Evolutionary conservation across 2,888 invertebrate genomes (phyloP), one percentile per base, ranked within the genome.

Genomic region (Hecatera dysodea): DNA sequence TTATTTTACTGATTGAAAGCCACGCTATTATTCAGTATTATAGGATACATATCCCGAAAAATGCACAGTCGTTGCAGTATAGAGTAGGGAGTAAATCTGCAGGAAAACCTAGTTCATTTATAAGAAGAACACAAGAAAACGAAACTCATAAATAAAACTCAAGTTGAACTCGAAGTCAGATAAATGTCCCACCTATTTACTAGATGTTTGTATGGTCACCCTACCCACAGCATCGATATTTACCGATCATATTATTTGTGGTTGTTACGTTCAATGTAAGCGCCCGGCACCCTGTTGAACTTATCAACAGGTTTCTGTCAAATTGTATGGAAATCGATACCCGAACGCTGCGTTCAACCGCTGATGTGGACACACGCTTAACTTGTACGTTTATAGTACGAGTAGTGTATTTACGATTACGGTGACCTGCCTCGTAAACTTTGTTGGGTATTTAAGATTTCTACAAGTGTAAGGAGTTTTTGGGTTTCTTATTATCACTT

Each of bases 151-250:
- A 4, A 22, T 48, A 22, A 12, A 12, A 48, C 22, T 48, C 46
- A 46, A 46, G n/a, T n/a, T n/a, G n/a, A n/a, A n/a, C n/a, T n/a
- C 2, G 4, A 3, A 3, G 33, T 22, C 8, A 33, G 24, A 5
- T 1, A 19, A 1, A 44, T 19, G 11, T 29, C 12, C 6, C 1
- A 60, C 22, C 19, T 36, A 29, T 15, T 27, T 7, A 22, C n/a
- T n/a, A 15, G 8, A n/a, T 2, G 1, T 12, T 50, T 71, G 1
- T 12, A 53, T 71, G 55, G 79, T 61, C 62, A 64, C 57, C 57
- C 42, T 71, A 75, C 52, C 57, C 39, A n/a, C 68, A 61, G 63
- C 24, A 64, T 76, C 52, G 68, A 72, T 74, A 76, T 84, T 76
- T 72, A 60, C 29, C 36, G 62, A 66, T 27, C 68, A 44, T 72